phyloP scores from a whole-genome alignment of 2,888 invertebrate genomes.

The Abscondita cerata region DNA sequence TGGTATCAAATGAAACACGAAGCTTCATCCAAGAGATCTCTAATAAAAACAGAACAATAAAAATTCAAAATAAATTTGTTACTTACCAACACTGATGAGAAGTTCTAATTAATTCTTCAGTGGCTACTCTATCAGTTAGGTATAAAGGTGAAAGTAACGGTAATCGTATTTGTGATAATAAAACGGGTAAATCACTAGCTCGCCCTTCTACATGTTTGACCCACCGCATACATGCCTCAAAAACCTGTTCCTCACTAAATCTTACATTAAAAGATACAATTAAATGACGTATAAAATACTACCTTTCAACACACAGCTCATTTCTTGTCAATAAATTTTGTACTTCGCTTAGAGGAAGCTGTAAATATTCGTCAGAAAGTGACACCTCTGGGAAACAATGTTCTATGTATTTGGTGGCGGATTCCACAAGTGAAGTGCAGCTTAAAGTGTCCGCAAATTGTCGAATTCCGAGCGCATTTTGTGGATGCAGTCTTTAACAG shows the following conservation, averaged over 20 bases:
- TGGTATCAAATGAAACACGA: slow-evolving; percentile 86
- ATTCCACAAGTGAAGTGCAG: slow-evolving; percentile 72
- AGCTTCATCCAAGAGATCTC: slow-evolving; percentile 86
- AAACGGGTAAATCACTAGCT: slow-evolving; percentile 67
- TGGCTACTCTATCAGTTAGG: slow-evolving; percentile 80
- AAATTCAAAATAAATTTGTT: slow-evolving; percentile 9
- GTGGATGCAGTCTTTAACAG: slow-evolving; percentile 71
- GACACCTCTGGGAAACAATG: slow-evolving; percentile 81
- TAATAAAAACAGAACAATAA: slow-evolving; percentile 45
- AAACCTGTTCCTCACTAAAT: slow-evolving; percentile 77
- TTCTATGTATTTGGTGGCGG: slow-evolving; percentile 81
- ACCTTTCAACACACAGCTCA: slow-evolving; percentile 74
- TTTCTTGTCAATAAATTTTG: slow-evolving; percentile 75
- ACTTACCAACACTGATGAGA: slow-evolving; percentile 77
- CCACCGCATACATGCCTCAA: slow-evolving; percentile 86
- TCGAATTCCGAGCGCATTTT: slow-evolving; percentile 81
- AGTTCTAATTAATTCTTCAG: slow-evolving; percentile 76
- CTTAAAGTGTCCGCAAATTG: slow-evolving; percentile 82
- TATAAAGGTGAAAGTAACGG: slow-evolving; percentile 83
- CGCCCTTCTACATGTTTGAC: slow-evolving; percentile 70
- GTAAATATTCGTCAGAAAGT: slow-evolving; percentile 77
- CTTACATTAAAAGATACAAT: slow-evolving; percentile 2
- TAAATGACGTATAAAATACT: not conserved
- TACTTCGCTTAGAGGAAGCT: slow-evolving; percentile 67
- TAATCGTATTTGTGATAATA: slow-evolving; percentile 78